Percentiles rank a stretch among this genome's conserved stretches.
phyloP scores from a whole-genome alignment of 2,888 invertebrate genomes.

The Meghimatium bilineatum region DNA sequence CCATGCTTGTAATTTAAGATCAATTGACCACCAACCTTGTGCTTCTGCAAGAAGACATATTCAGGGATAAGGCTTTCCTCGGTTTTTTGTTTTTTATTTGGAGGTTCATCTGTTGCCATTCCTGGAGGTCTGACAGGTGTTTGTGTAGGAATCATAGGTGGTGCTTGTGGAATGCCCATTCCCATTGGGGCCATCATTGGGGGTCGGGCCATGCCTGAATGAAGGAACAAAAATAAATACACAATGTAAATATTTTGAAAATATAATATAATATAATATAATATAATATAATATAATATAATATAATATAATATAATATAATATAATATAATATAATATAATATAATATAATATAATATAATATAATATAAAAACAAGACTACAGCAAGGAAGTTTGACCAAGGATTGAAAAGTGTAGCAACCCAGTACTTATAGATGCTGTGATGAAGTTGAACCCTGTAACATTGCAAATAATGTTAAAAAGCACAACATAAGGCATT shows the following conservation, averaged over 20 bases:
- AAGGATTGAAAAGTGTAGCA: no score
- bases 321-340: no score
- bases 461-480: no score
- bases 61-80: constrained; percentile 96
- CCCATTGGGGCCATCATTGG: constrained; percentile 58
- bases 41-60: constrained; percentile 82
- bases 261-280: no score
- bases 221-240: not conserved
- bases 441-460: no score
- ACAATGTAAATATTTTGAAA: not conserved
- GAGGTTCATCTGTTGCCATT: constrained; percentile 85
- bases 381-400: no score
- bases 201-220: constrained; percentile 52
- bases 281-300: no score
- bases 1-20: not conserved
- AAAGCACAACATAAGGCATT: no score
- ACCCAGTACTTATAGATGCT: no score
- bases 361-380: no score
- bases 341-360: no score
- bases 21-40: constrained; percentile 58
- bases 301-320: no score
- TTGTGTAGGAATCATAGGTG: constrained; percentile 49
- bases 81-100: constrained; percentile 90
- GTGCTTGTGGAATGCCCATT: constrained; percentile 46
- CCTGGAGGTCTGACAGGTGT: constrained; percentile 53